These are phyloP conservation scores for Heterotilapia buettikoferi DNA, from an alignment of 2,113 vertebrate species.

Conservation along the genomic window DNA sequence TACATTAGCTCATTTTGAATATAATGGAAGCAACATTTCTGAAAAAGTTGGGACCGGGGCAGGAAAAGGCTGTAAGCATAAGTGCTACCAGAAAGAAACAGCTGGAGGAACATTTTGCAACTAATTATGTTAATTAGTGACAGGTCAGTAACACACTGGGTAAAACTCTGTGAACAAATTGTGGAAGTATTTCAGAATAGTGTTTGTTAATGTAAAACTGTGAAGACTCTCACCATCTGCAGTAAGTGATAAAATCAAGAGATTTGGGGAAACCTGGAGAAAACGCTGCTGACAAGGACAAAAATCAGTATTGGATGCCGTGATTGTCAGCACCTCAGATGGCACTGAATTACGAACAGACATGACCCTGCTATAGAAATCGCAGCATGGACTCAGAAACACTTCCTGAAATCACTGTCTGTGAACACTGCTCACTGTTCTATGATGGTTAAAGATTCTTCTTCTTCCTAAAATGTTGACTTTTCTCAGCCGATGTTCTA, in stretches of 20 bases:
- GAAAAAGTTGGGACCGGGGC: neutral
- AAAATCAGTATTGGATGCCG: neutral
- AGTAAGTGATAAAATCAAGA: neutral
- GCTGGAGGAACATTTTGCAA: neutral
- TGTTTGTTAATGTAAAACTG: neutral
- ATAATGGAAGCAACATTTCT: neutral
- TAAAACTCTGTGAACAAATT: neutral
- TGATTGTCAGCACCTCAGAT: neutral
- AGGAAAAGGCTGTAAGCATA: neutral
- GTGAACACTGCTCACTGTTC: neutral
- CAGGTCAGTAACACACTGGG: neutral
- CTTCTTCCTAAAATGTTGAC: neutral
- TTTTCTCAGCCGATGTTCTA: neutral
- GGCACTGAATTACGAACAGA: neutral
- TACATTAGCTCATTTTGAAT: neutral
- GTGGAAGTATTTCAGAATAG: neutral
- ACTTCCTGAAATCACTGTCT: neutral
- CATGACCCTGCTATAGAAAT: neutral
- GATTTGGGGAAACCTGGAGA: neutral
- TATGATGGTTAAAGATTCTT: neutral
- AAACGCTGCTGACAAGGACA: neutral
- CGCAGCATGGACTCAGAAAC: neutral
- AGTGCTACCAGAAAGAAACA: neutral
- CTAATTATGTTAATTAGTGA: neutral
- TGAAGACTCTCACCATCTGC: neutral